These are phyloP conservation scores for Lysandra bellargus DNA, from an alignment of 2,888 invertebrate species.

Conservation along the genomic window DNA sequence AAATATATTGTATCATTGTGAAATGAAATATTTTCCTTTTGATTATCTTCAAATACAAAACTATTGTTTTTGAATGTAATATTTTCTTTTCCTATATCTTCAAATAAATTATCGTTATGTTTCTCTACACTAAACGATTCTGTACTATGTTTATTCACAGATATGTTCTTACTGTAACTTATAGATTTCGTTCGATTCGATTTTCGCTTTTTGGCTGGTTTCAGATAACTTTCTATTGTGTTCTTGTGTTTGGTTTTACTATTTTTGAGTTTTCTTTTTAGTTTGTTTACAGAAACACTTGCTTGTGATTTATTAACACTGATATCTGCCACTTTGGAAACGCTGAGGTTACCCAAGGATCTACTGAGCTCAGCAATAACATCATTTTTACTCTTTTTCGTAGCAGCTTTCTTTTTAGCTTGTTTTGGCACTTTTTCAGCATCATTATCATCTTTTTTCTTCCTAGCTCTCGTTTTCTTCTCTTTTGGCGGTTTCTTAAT, in stretches of 20 bases:
- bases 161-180: slow-evolving; percentile 52
- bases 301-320: slow-evolving; percentile 60
- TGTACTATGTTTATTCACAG: slow-evolving; percentile 42
- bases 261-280: slow-evolving; percentile 66
- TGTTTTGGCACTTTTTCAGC: slow-evolving; percentile 52
- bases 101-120: slow-evolving; percentile 41
- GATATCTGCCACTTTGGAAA: slow-evolving; percentile 45
- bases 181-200: slow-evolving; percentile 49
- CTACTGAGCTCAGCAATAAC: slow-evolving; percentile 48
- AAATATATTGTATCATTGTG: not conserved
- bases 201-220: slow-evolving; percentile 56
- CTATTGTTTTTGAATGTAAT: not conserved
- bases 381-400: slow-evolving; percentile 50
- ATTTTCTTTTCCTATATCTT: not conserved
- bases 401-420: slow-evolving; percentile 67
- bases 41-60: not conserved
- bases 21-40: not conserved
- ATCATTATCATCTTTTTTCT: slow-evolving; percentile 51
- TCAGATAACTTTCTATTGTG: slow-evolving; percentile 66
- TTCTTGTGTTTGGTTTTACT: slow-evolving; percentile 58
- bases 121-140: slow-evolving; percentile 43
- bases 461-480: slow-evolving; percentile 55
- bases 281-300: slow-evolving; percentile 62
- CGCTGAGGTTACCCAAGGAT: slow-evolving; percentile 52
- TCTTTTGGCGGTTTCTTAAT: slow-evolving; percentile 78